Percentiles rank a stretch among this genome's conserved stretches.
Conservation (phyloP, 2,888 invertebrate species). For the Agrotis exclamationis region DNA sequence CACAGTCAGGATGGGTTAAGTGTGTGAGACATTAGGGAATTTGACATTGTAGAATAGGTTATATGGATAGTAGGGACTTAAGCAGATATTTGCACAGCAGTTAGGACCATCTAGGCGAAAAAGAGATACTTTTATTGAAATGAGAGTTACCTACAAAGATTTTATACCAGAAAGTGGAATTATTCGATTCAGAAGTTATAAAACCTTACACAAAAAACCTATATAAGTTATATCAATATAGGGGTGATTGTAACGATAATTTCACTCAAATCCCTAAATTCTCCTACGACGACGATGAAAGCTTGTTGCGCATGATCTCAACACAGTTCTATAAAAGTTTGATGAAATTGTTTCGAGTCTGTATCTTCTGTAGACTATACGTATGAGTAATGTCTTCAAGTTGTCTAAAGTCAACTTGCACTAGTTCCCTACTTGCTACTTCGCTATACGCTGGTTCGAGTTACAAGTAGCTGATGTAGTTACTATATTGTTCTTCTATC, state of each 20-base stretch:
- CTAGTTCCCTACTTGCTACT: slow-evolving; percentile 3
- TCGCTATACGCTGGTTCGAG: slow-evolving; percentile 5
- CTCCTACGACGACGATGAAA: background rate
- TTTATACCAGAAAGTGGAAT: background rate
- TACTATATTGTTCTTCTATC: slow-evolving; percentile 51
- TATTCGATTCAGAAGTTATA: background rate
- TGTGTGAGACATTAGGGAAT: background rate
- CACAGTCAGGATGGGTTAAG: background rate
- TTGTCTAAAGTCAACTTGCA: slow-evolving; percentile 23
- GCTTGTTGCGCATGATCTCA: background rate
- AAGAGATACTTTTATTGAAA: background rate
- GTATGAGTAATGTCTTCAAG: slow-evolving; percentile 25
- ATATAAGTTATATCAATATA: background rate
- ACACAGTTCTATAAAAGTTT: slow-evolving; percentile 21
- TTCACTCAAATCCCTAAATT: background rate
- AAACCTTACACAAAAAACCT: background rate
- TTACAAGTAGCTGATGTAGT: slow-evolving; percentile 20
- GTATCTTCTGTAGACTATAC: slow-evolving; percentile 8
- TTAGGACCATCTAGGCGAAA: background rate
- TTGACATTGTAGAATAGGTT: background rate
- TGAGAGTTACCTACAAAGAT: background rate
- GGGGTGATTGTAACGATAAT: background rate
- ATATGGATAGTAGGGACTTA: too few species aligned
- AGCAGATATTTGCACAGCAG: background rate
- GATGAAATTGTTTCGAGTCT: slow-evolving; percentile 12